Percentiles rank a stretch among this genome's conserved stretches.
Evolutionary conservation across 1,140 invertebrate species (phyloP).

Genomic region (Meteorus sp.): DNA sequence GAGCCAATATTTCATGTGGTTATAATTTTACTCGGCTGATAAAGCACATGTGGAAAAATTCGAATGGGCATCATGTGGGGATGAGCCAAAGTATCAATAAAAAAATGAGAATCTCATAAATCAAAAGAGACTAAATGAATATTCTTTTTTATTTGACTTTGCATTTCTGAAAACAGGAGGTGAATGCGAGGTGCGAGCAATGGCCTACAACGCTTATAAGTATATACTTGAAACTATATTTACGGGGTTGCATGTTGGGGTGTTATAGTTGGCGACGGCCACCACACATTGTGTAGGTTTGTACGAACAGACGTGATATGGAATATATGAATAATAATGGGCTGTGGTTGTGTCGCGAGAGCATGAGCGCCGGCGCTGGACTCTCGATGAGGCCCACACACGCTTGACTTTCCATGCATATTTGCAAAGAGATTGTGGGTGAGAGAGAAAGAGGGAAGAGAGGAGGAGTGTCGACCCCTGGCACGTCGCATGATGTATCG

Average conservation of each 20-base stretch:
- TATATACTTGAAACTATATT: conserved; percentile 42
- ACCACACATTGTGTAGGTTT: conserved; percentile 38
- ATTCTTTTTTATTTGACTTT: no score
- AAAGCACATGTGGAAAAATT: no score
- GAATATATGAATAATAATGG: conserved; percentile 61
- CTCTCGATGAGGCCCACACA: conserved; percentile 26
- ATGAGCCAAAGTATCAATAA: background rate
- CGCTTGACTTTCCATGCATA: conserved; percentile 17
- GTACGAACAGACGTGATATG: conserved; percentile 54
- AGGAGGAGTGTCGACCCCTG: background rate
- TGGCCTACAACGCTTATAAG: conserved; percentile 24
- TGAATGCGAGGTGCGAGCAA: background rate
- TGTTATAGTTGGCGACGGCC: conserved; percentile 36
- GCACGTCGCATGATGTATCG: conserved; percentile 45
- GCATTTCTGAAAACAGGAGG: background rate
- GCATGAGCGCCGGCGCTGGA: conserved; percentile 26
- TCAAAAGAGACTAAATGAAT: no score
- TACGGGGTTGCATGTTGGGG: conserved; percentile 39
- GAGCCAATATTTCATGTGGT: no score
- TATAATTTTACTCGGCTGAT: no score
- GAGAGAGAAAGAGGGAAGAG: background rate
- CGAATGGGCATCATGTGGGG: no score
- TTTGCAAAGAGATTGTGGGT: conserved; percentile 17
- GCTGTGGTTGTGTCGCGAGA: conserved; percentile 34
- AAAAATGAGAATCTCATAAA: background rate